These are phyloP conservation scores for Falco concolor DNA, from an alignment of 2,797 vertebrate genomes.

Conservation along the genomic window DNA sequence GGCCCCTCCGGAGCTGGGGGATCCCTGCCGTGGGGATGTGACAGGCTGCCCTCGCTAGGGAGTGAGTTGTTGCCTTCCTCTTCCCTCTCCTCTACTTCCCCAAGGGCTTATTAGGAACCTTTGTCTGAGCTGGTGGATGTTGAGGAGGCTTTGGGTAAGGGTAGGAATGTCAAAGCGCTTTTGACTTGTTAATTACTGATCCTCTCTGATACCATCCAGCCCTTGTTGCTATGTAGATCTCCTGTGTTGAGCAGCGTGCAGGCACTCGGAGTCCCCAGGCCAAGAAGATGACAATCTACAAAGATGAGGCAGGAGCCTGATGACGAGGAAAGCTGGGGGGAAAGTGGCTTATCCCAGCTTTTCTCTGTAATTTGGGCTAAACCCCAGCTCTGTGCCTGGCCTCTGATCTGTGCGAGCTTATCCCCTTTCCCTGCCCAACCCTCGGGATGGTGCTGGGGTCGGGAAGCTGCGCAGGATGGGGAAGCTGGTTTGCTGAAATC, in stretches of 20 bases:
- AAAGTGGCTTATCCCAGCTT: background rate
- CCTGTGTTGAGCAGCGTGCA: background rate
- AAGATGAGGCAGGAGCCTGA: background rate
- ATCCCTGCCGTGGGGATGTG: fast-evolving
- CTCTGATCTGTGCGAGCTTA: background rate
- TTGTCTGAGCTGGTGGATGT: background rate
- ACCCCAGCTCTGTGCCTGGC: background rate
- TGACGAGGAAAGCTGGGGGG: background rate
- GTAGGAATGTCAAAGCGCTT: background rate
- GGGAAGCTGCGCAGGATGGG: background rate
- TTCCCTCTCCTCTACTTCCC: background rate
- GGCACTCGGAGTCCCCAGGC: background rate
- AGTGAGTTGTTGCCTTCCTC: background rate
- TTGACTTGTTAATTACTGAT: background rate
- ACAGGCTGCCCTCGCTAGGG: background rate
- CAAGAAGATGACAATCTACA: background rate
- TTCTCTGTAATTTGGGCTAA: background rate
- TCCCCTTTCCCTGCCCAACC: background rate
- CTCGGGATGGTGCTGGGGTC: background rate
- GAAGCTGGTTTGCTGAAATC: background rate
- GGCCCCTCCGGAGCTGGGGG: background rate
- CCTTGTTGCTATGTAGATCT: background rate
- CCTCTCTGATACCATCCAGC: background rate
- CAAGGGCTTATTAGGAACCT: background rate
- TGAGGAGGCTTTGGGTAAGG: background rate